These are phyloP conservation scores for Radopholus similis DNA, from an alignment of 1,140 invertebrate genomes.

Conservation along the genomic window DNA sequence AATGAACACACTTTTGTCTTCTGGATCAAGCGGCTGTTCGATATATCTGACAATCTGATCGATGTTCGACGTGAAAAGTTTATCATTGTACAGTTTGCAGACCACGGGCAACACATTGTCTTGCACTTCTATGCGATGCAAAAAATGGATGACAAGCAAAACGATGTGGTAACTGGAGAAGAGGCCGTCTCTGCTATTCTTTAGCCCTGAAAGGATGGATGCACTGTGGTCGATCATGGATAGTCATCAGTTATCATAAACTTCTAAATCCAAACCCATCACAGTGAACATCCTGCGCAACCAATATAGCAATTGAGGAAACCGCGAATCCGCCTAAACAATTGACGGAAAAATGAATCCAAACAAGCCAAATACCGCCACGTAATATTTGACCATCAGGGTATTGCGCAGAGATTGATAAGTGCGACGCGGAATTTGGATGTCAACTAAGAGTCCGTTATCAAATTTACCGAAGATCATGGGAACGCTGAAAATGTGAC, in stretches of 20 bases:
- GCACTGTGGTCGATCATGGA: no score
- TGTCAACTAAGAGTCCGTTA: conserved; percentile 27
- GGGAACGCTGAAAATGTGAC: conserved; percentile 19
- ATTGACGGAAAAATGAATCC: conserved; percentile 16
- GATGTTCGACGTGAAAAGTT: neutral
- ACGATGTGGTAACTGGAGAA: conserved; percentile 35
- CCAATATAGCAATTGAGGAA: conserved; percentile 23
- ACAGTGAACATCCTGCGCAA: neutral
- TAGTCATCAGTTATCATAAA: no score
- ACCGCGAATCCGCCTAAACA: conserved; percentile 35
- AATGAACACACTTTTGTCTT: neutral
- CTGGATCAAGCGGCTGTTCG: neutral
- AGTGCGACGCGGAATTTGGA: conserved; percentile 17
- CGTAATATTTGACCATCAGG: conserved; percentile 23
- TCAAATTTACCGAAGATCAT: conserved; percentile 15
- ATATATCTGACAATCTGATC: neutral
- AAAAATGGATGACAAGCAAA: conserved; percentile 30
- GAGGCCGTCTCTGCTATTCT: conserved; percentile 38
- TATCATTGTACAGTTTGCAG: neutral
- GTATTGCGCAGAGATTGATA: conserved; percentile 35
- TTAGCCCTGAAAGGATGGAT: conserved; percentile 24
- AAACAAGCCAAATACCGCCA: conserved; percentile 29
- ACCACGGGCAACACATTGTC: neutral
- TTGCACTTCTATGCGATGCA: conserved; percentile 23
- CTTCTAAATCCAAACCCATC: neutral